Conservation (phyloP, 2,888 invertebrate species). For the Melanchra persicariae region DNA sequence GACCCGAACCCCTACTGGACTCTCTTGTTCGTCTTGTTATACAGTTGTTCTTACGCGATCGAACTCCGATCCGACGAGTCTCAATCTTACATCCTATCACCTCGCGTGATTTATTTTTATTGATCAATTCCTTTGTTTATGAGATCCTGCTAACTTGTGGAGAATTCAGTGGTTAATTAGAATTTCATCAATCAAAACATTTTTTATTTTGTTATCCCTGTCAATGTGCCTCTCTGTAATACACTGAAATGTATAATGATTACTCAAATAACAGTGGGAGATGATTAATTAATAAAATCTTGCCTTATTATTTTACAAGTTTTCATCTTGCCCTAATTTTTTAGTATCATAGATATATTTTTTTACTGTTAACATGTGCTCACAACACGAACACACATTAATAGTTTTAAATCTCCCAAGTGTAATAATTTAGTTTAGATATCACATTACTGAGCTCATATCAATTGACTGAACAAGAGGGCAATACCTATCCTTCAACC, state of each 20-base stretch:
- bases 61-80: conserved; percentile 75
- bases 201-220: conserved; percentile 90
- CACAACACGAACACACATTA: conserved; percentile 50
- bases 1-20: conserved; percentile 81
- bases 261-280: conserved; percentile 88
- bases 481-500: conserved; percentile 73
- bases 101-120: conserved; percentile 79
- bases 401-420: conserved; percentile 64
- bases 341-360: conserved; percentile 45
- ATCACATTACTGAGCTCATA: conserved; percentile 53
- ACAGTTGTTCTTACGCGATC: conserved; percentile 74
- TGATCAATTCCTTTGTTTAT: conserved; percentile 90
- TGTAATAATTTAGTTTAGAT: conserved; percentile 27
- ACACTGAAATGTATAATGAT: conserved; percentile 84
- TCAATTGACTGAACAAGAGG: conserved; percentile 79
- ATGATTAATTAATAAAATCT: conserved; percentile 85
- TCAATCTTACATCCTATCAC: conserved; percentile 71
- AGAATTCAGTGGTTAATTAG: conserved; percentile 90
- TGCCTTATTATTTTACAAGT: conserved; percentile 87
- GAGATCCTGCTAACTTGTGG: conserved; percentile 89
- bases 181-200: conserved; percentile 89
- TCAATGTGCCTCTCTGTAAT: conserved; percentile 88
- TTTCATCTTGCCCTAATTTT: conserved; percentile 80
- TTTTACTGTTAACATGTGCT: conserved; percentile 45
- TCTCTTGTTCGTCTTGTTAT: conserved; percentile 81